Conservation (phyloP, 92 coral and sea anemone genomes). For the Micromussa lordhowensis region DNA sequence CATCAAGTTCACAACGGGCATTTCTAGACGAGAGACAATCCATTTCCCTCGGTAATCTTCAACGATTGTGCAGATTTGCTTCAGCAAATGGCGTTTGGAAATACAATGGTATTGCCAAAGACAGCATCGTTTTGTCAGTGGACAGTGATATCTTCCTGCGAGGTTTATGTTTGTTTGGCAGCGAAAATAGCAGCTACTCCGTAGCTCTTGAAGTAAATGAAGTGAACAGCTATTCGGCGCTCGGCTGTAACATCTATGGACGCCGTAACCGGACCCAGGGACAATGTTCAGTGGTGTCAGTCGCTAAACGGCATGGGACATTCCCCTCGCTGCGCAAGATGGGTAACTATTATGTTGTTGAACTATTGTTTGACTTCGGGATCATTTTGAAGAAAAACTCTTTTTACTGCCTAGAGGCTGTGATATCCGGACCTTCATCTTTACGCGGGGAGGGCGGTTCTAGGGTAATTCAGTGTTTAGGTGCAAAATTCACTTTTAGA, state of each 20-base stretch:
- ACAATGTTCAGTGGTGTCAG: not conserved
- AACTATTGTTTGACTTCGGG: not conserved
- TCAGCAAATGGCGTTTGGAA: not conserved
- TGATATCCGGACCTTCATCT: too few relatives aligned
- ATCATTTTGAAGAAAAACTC: not conserved
- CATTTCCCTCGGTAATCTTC: not conserved
- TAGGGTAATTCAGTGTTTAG: too few relatives aligned
- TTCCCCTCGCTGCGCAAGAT: not conserved
- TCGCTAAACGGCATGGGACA: not conserved
- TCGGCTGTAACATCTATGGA: not conserved
- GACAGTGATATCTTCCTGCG: not conserved
- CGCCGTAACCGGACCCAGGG: too few relatives aligned
- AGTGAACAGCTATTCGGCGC: not conserved
- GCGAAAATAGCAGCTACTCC: not conserved
- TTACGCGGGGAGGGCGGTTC: too few relatives aligned
- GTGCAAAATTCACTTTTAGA: too few relatives aligned
- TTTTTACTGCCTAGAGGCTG: too few relatives aligned
- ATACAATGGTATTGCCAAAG: not conserved
- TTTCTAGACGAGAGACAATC: too few relatives aligned
- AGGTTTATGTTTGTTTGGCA: not conserved
- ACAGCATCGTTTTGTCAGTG: not conserved
- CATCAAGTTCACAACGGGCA: too few relatives aligned
- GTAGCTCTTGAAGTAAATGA: not conserved
- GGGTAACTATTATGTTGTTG: not conserved
- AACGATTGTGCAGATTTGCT: not conserved